These are phyloP conservation scores for Sylvietta virens DNA, from an alignment of 2,113 vertebrate genomes.

Conservation along the genomic window DNA sequence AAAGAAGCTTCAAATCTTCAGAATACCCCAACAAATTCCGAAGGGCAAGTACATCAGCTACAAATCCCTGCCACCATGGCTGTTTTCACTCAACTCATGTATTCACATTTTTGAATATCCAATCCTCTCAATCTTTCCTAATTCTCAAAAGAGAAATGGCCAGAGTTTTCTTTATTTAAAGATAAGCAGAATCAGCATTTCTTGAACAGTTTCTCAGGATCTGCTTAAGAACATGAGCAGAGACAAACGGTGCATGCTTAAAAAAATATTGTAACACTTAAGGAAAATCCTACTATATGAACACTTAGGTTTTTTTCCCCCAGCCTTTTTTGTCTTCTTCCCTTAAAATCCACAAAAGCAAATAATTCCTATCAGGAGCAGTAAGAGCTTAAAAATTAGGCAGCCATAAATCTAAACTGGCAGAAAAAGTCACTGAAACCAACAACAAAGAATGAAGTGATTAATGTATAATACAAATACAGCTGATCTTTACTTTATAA, in stretches of 20 bases:
- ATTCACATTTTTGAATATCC: not conserved
- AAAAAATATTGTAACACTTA: not conserved
- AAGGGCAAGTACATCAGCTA: not conserved
- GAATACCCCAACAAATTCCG: not conserved
- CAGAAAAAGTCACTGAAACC: not conserved
- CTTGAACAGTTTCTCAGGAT: not conserved
- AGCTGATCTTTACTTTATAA: not conserved
- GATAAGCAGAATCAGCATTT: not conserved
- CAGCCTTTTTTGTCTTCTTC: not conserved
- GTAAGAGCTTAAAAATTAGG: not conserved
- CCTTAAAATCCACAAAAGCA: not conserved
- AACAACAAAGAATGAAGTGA: not conserved
- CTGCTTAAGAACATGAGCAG: not conserved
- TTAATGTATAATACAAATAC: not conserved
- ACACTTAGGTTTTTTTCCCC: accelerated
- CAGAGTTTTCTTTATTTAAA: not conserved
- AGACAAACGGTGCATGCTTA: not conserved
- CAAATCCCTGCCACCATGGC: not conserved
- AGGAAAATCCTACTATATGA: not conserved
- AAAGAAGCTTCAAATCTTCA: not conserved
- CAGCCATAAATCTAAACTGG: not conserved
- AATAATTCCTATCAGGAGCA: not conserved
- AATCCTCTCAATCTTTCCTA: not conserved
- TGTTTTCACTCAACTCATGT: not conserved
- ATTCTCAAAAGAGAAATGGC: not conserved